Base-by-base conservation (phyloP, 1,140 invertebrate species). In the Armadillidium nasatum region DNA sequence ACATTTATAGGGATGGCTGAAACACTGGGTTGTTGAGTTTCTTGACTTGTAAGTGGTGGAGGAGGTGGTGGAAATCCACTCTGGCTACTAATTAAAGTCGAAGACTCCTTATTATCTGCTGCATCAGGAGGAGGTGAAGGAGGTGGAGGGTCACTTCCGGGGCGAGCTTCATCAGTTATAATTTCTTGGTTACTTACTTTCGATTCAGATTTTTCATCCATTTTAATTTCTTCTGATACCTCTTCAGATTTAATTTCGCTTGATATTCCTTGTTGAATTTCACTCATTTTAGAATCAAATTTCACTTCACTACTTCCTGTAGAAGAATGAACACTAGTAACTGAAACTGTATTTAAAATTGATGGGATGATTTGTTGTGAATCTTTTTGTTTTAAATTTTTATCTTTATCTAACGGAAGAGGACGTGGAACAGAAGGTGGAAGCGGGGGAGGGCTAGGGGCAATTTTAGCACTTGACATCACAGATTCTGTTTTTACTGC, bases 81-180 rank as follows among this genome's bases (percentile, higher is more conserved):
- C 3, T 44, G 19, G 9, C 71, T 72, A 71, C 54, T 46, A 44
- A 22, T 10, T 11, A 15, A 45, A 45, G 50, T 4, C 10, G 50
- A 70, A 7, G 70, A 44, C 45, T 69, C 74, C 22, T 68, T 69
- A 11, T 66, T 44, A 10, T 67, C 71, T 10, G 60, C 33, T 10
- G 19, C 43, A 19, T 11, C 10, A 23, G 71, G 70, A 45, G 77
- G 77, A n/a, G 73, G 78, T 11, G 78, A 75, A 23, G 78, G 78
- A 23, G 78, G 73, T 44, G 75, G 44, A 72, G 71, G 21, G 21
- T 72, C 33, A 43, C 60, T 11, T 77, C 13, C n/a, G 23, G 11
- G 2, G 7, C 1, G 33, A 33, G 33, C 33, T 3, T 33, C 33
- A 33, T 33, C 50, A 60, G 50, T 60, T 60, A 4, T 60, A 3